Evolutionary conservation across 2,113 vertebrate genomes (phyloP).

Genomic region (Urocolius indicus): DNA sequence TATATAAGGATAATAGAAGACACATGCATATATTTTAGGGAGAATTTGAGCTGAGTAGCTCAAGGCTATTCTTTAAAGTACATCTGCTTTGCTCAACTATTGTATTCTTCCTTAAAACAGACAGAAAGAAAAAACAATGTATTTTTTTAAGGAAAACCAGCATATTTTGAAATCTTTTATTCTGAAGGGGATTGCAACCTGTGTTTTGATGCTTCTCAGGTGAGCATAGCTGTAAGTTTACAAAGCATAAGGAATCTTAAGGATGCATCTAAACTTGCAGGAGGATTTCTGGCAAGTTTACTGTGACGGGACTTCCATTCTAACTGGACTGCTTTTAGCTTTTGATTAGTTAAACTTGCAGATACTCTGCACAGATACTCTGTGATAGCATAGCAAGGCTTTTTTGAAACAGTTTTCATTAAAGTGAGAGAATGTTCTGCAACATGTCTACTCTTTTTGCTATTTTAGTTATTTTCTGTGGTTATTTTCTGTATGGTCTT

Average conservation of each 20-base stretch:
- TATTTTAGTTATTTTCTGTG: neutral
- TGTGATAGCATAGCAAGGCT: neutral
- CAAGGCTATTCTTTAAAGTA: neutral
- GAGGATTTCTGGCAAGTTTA: constrained; percentile 14
- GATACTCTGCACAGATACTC: neutral
- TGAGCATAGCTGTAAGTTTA: constrained; percentile 53
- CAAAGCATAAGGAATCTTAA: constrained; percentile 70
- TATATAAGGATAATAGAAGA: neutral
- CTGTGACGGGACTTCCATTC: neutral
- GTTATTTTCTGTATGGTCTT: neutral
- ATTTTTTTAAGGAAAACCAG: constrained; percentile 51
- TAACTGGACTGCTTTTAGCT: neutral
- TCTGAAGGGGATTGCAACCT: neutral
- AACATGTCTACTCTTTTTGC: neutral
- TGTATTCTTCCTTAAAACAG: constrained; percentile 32
- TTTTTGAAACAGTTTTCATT: neutral
- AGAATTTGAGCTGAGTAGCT: neutral
- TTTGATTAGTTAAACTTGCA: neutral
- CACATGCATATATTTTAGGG: neutral
- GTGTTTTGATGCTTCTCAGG: neutral
- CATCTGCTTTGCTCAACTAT: neutral
- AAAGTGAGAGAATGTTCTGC: neutral
- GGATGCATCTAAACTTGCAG: constrained; percentile 23
- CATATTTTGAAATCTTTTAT: constrained; percentile 60
- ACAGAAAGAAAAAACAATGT: neutral